Evolutionary conservation across 2,797 vertebrate species (phyloP), one percentile per base, ranked within the genome.

Genomic region (Coilia nasus): DNA sequence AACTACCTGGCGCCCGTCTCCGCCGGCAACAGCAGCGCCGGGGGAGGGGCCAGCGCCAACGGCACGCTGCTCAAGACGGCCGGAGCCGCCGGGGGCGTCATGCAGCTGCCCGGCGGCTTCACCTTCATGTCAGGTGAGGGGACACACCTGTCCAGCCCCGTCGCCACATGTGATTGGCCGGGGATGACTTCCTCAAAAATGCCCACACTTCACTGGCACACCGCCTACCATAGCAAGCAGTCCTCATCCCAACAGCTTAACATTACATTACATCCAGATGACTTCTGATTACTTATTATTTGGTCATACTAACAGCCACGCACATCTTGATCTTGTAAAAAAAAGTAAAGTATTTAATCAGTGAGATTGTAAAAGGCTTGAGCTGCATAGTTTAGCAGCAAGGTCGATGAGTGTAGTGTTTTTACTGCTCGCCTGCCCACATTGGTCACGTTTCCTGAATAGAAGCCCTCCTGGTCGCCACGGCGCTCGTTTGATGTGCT

Each of bases 1-100:
- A 99, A 99, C 95, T 99, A 99, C 96, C 94, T 99, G 96, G 97
- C 98, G 0, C 98, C 98, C 0, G 96, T 96, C 88, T 97, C 97
- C 80, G 96, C 95, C 94, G 96, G 95, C 86, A 97, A 93, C 82
- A 89, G 96, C 85, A 94, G 94, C 89, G 19, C 82, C 88, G 97
- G 97, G 91, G n/a, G 67, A 17, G 71, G 71, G 5, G 35, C 85
- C 91, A 97, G 97, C 92, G 96, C 97, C 93, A 99, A 99, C 46
- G 98, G 98, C 67, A 97, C 97, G 6, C 96, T 99, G 93, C 96
- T 99, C 85, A 99, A 99, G 95, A 97, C 96, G 9, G 91, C 97
- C 12, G 96, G 95, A 81, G 90, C 93, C 54, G 95, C 97, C 0
- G 95, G 97, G 60, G 96, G 98, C 50, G 96, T 99, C 89, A 98